Evolutionary conservation across 2,888 invertebrate species (phyloP), one percentile per base, ranked within the genome.

Genomic region (Stramonita haemastoma): DNA sequence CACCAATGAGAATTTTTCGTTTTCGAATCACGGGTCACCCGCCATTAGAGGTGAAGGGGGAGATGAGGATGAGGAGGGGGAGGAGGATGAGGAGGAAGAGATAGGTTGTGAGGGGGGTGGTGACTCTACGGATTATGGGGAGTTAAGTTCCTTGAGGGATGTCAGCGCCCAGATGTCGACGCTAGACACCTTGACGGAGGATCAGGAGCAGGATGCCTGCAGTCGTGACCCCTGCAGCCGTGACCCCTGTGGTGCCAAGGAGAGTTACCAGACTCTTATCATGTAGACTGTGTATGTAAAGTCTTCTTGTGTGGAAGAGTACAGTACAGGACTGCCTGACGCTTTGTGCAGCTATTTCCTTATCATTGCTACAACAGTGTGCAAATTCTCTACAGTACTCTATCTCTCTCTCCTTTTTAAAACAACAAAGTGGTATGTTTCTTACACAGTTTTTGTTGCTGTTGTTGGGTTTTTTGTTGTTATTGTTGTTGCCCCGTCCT

Each of bases 1-100:
- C 86, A 88, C 87, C 66, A 91, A 91, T 32, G 90, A 90, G 56
- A 89, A 91, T 46, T 90, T 90, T 34, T 84, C 89, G 34, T 73
- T 22, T n/a, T 89, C 89, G 5, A 66, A 89, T 34, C 89, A 83
- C 29, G 85, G 73, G 5, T 89, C 89, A 0, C 89, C 89, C 17
- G 32, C 32, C 17, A 70, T 8, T 15, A 15, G 70, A 26, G 32
- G 36, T n/a, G 56, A 36, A 13, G 57, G 26, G 8, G 32, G 32
- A 29, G 22, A 15, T 29, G 57, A n/a, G 26, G 57, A 57, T 17
- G 86, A 34, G 32, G 70, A 19, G 19, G 46, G 2, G 0, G 86
- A 66, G 66, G 86, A n/a, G 46, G 26, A 22, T 46, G 46, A 19
- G 15, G 79, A 79, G 19, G 79, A 34, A n/a, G 73, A 29, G 22